Conservation (phyloP, 2,797 vertebrate species). For the Gambusia yucatana region DNA sequence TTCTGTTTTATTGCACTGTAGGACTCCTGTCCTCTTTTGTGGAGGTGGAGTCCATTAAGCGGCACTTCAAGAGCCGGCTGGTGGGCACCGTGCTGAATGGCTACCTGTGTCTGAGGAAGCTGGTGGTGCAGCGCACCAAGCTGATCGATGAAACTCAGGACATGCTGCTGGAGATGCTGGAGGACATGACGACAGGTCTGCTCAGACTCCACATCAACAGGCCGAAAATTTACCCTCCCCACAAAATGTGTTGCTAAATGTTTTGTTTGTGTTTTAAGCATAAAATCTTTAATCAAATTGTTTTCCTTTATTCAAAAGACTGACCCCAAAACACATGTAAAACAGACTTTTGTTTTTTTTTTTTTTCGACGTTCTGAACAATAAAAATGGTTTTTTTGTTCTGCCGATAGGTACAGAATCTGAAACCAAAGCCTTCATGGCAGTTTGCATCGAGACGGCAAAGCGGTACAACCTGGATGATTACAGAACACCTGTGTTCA, state of each 20-base stretch:
- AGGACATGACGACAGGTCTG: conserved; percentile 98
- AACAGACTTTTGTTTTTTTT: conserved; percentile 2
- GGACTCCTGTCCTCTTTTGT: conserved; percentile 97
- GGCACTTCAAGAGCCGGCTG: conserved; percentile 96
- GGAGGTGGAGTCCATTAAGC: conserved; percentile 98
- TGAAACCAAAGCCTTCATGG: conserved; percentile 99
- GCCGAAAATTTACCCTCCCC: background rate
- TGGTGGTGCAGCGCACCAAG: conserved; percentile 98
- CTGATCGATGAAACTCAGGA: conserved; percentile 98
- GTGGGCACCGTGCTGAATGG: conserved; percentile 98
- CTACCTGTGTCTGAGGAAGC: conserved; percentile 94
- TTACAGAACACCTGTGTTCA: conserved; percentile 97
- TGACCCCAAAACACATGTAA: background rate
- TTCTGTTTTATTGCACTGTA: conserved; percentile 53
- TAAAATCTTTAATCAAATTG: background rate
- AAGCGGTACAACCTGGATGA: conserved; percentile 97
- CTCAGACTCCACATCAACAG: background rate
- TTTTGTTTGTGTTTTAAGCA: background rate
- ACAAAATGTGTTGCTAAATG: background rate
- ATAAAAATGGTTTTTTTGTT: conserved; percentile 6
- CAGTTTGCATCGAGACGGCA: conserved; percentile 98
- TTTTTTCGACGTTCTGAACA: background rate
- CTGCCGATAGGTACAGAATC: conserved; percentile 91
- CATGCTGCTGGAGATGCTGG: conserved; percentile 99
- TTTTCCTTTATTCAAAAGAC: background rate